A percentile compares a stretch with the other conserved stretches of the same genome.
phyloP scores from a whole-genome alignment of 1,140 invertebrate species.

The Drosophila kikkawai region DNA sequence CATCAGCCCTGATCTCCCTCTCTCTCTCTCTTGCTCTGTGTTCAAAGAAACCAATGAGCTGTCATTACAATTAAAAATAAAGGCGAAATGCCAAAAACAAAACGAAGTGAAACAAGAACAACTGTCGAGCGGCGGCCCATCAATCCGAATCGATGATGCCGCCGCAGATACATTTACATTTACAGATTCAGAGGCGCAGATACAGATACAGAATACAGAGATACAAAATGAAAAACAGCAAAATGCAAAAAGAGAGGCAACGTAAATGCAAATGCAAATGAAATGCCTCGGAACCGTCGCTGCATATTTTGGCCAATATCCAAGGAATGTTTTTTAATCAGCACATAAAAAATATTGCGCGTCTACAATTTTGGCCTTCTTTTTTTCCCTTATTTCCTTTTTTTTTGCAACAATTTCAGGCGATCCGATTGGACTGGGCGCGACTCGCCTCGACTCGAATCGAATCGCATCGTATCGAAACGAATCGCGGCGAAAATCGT shows the following conservation, averaged over 20 bases:
- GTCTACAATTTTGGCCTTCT: constrained; percentile 71
- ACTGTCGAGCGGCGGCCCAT: constrained; percentile 69
- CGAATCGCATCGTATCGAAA: constrained; percentile 32
- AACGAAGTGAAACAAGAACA: constrained; percentile 67
- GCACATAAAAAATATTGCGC: constrained; percentile 83
- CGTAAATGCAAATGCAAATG: constrained; percentile 71
- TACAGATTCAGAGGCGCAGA: constrained; percentile 42
- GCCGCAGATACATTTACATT: constrained; percentile 39
- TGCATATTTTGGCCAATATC: constrained; percentile 84
- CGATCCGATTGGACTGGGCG: constrained; percentile 24
- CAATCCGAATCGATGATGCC: constrained; percentile 78
- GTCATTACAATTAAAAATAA: constrained; percentile 83
- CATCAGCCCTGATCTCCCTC: constrained; percentile 33
- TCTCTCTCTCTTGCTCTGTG: constrained; percentile 5
- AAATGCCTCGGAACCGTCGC: constrained; percentile 60
- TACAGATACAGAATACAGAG: constrained; percentile 45
- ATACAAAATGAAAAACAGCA: constrained; percentile 36
- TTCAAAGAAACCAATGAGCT: constrained; percentile 83
- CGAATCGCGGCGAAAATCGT: constrained; percentile 53
- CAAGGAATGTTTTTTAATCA: constrained; percentile 85
- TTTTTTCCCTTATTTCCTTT: too few relatives aligned
- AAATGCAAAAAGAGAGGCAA: constrained; percentile 34
- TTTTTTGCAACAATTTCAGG: constrained; percentile 28
- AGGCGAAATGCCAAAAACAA: constrained; percentile 56
- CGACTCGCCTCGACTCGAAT: constrained; percentile 18